A percentile compares a stretch with the other conserved stretches of the same genome.
These are phyloP conservation scores for Maniola jurtina DNA, from an alignment of 1,140 invertebrate genomes.

Conservation along the genomic window DNA sequence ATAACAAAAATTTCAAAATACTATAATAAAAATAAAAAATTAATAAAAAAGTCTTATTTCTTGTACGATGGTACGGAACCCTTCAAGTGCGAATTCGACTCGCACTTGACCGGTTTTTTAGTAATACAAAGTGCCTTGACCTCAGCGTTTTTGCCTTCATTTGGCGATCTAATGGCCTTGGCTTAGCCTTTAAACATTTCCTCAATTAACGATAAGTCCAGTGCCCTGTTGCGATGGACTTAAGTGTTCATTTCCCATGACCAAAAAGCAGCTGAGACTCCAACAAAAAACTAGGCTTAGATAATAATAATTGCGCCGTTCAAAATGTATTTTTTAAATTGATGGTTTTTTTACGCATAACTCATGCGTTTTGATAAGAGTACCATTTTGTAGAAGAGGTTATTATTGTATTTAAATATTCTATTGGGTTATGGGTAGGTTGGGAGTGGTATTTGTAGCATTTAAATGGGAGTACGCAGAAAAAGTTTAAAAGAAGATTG, in stretches of 20 bases:
- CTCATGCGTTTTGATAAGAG: background rate
- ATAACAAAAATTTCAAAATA: no score
- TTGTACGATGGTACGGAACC: no score
- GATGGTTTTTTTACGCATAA: conserved; percentile 18
- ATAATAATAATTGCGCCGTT: conserved; percentile 28
- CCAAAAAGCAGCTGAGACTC: conserved; percentile 1
- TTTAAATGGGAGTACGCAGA: no score
- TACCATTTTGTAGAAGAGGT: background rate
- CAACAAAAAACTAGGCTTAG: conserved; percentile 18
- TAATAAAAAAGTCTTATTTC: no score
- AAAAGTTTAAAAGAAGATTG: no score
- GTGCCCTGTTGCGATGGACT: conserved; percentile 38
- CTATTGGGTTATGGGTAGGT: background rate
- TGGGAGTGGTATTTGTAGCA: no score
- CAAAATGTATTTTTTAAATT: conserved; percentile 31
- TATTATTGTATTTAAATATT: background rate
- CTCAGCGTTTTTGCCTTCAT: conserved; percentile 61
- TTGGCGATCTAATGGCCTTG: conserved; percentile 61
- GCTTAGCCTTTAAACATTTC: conserved; percentile 58
- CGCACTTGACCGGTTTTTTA: conserved; percentile 16
- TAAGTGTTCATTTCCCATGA: conserved; percentile 37
- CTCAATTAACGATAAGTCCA: conserved; percentile 57
- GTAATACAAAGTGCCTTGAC: conserved; percentile 60
- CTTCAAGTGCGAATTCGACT: no score
- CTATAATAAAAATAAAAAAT: no score